Evolutionary conservation across 2,113 vertebrate species (phyloP), one percentile per base, ranked within the genome.

Genomic region (Pelobates fuscus): DNA sequence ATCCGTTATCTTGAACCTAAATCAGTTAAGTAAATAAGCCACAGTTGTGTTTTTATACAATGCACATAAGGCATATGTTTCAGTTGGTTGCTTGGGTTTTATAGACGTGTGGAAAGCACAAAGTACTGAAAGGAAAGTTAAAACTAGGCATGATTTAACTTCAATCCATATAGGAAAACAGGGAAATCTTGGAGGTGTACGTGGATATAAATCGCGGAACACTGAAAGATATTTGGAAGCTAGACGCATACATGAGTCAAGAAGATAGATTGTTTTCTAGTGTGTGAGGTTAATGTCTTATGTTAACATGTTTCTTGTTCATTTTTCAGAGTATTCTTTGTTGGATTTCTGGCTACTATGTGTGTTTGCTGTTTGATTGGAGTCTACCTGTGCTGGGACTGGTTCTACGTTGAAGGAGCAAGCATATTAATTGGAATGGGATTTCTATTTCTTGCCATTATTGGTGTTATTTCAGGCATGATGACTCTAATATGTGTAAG

Each of bases 371-470:
- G 68, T 79, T 41, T 75, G 2, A 24, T n/a, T 1, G 75, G 67
- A 78, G 73, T 72, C 43, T 1, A 61, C 5, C 59, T 86, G 24
- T 80, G 61, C 5, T 75, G 75, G 79, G 57, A 79, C 29, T 81
- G 37, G 41, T 71, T 83, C 77, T 27, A 79, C 62, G 43, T 72
- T 64, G 77, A 2, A 27, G 80, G 68, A 62, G 0, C 1, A 10
- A 82, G 80, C 14, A 43, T 67, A 59, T 83, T 79, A 25, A 62
- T 12, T 74, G 73, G 68, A 80, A 26, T 18, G 15, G 66, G 70
- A 1, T 81, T 83, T 75, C 57, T 83, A 8, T 73, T 80, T 68
- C 81, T 83, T 55, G 72, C 64, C 8, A 57, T 77, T 59, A 70
- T 79, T 70, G 78, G 75, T 14, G 46, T 78, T 71, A 62, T 80